Evolutionary conservation across 2,888 invertebrate species (phyloP).

Genomic region (Agonopterix alstromeriana): DNA sequence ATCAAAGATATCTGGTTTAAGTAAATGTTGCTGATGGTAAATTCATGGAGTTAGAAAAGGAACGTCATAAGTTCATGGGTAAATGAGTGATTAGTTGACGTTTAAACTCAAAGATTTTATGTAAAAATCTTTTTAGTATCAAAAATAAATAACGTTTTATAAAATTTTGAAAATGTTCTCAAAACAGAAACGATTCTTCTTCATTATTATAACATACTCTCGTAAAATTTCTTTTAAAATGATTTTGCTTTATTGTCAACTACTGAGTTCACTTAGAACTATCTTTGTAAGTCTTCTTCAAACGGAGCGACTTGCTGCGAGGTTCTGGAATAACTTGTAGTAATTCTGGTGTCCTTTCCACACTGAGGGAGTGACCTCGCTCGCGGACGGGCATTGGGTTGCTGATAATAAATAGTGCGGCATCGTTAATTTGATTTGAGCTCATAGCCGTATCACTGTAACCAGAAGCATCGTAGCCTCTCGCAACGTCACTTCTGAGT

Average conservation of each 20-base stretch:
- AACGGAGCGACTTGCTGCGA: conserved; percentile 60
- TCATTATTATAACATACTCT: too few relatives aligned
- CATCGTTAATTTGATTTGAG: conserved; percentile 24
- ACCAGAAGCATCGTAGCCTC: conserved; percentile 31
- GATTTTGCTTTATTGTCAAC: background rate
- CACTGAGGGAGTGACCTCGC: conserved; percentile 52
- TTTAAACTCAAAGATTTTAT: background rate
- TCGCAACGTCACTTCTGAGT: conserved; percentile 37
- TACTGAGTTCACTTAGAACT: background rate
- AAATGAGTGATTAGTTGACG: too few relatives aligned
- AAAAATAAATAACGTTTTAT: conserved; percentile 31
- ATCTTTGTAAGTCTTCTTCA: conserved; percentile 41
- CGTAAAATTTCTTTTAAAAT: too few relatives aligned
- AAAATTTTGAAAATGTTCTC: background rate
- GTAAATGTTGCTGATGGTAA: too few relatives aligned
- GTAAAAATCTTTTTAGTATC: conserved; percentile 22
- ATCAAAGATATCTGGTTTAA: too few relatives aligned
- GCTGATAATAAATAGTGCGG: conserved; percentile 24
- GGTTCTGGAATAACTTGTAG: conserved; percentile 41
- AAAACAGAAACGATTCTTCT: background rate
- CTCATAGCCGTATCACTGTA: conserved; percentile 36
- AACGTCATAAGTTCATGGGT: too few relatives aligned
- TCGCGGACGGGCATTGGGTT: conserved; percentile 35
- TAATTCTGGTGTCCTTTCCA: conserved; percentile 45
- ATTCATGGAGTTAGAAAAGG: too few relatives aligned